Conservation (phyloP, 2,888 invertebrate genomes). For the Dicranocentrus wangi region DNA sequence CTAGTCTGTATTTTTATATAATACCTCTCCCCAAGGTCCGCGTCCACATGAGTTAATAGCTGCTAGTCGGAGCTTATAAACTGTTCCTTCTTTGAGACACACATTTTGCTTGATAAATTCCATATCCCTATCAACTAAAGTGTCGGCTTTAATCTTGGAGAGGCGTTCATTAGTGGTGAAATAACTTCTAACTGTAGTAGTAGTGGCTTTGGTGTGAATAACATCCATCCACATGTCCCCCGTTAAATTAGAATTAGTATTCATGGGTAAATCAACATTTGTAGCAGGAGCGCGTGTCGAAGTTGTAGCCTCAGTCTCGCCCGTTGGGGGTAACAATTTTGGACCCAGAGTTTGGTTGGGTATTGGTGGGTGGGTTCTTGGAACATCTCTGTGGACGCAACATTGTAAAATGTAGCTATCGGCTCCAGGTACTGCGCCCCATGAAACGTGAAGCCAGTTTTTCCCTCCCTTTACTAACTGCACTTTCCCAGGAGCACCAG, state of each 20-base stretch:
- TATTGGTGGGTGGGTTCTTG: too few species aligned
- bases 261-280: too few species aligned
- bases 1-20: too few species aligned
- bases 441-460: conserved; percentile 93
- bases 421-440: conserved; percentile 91
- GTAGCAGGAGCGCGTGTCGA: too few species aligned
- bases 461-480: conserved; percentile 95
- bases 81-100: not conserved
- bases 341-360: too few species aligned
- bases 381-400: too few species aligned
- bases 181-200: not conserved
- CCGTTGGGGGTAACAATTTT: too few species aligned
- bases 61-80: not conserved
- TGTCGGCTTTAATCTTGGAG: not conserved
- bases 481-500: conserved; percentile 91
- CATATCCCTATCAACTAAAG: not conserved
- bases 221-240: not conserved
- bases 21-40: not conserved
- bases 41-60: not conserved
- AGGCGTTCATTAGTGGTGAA: not conserved
- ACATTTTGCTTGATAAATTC: not conserved
- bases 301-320: too few species aligned
- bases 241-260: too few species aligned
- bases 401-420: conserved; percentile 90
- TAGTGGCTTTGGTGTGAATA: not conserved